Conservation (phyloP, 1,140 invertebrate genomes). For the Pararge aegeria region DNA sequence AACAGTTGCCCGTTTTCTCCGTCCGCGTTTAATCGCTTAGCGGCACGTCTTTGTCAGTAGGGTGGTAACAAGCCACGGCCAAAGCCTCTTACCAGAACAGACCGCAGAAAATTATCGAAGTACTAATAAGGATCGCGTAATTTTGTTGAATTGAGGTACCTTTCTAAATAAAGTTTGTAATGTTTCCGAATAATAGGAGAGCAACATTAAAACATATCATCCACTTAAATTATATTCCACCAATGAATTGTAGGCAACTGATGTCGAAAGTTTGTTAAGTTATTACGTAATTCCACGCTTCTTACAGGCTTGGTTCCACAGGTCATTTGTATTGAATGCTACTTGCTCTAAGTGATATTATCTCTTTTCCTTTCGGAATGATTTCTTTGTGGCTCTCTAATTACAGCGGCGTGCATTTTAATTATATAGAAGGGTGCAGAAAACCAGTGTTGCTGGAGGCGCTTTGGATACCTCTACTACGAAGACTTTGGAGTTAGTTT, state of each 20-base stretch:
- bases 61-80: too few relatives aligned
- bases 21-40: too few relatives aligned
- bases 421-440: conserved; percentile 67
- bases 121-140: too few relatives aligned
- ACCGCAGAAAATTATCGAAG: too few relatives aligned
- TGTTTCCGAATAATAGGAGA: too few relatives aligned
- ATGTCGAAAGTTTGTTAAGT: conserved; percentile 4
- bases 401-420: conserved; percentile 64
- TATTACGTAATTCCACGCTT: conserved; percentile 18
- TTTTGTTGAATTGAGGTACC: too few relatives aligned
- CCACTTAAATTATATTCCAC: background rate
- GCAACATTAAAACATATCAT: too few relatives aligned
- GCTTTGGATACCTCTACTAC: conserved; percentile 11
- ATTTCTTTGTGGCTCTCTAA: conserved; percentile 61
- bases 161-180: too few relatives aligned
- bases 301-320: conserved; percentile 2
- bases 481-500: conserved; percentile 17
- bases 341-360: conserved; percentile 53
- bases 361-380: conserved; percentile 54
- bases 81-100: too few relatives aligned
- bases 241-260: conserved; percentile 4
- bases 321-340: conserved; percentile 47
- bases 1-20: too few relatives aligned
- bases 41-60: too few relatives aligned
- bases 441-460: conserved; percentile 44